These are phyloP conservation scores for Phalacrocorax aristotelis DNA, from an alignment of 2,113 vertebrate genomes.

Conservation along the genomic window DNA sequence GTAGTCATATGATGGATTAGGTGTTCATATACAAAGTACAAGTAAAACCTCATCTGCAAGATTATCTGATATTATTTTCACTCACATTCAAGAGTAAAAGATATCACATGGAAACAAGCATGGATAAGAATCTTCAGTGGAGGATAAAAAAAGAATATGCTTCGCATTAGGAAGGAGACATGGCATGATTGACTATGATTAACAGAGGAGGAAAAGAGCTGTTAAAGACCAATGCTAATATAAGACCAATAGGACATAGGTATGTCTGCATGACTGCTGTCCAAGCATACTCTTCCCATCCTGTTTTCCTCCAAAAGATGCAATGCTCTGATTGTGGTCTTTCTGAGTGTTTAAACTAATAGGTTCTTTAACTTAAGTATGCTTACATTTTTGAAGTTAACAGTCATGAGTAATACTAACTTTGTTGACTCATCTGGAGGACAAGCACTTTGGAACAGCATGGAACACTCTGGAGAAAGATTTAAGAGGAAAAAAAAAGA, in stretches of 20 bases:
- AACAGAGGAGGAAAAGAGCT: neutral
- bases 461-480: neutral
- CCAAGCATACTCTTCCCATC: neutral
- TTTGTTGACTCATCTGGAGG: neutral
- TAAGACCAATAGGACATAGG: neutral
- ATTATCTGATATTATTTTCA: neutral
- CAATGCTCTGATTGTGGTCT: neutral
- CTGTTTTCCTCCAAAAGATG: neutral
- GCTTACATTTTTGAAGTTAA: neutral
- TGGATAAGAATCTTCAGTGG: neutral
- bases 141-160: neutral
- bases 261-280: neutral
- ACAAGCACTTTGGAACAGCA: neutral
- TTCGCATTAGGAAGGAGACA: neutral
- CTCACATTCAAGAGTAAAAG: neutral
- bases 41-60: neutral
- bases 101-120: neutral
- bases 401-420: neutral
- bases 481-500: neutral
- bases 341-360: neutral
- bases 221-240: neutral
- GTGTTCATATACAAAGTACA: neutral
- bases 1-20: neutral
- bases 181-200: neutral
- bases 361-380: neutral